A percentile compares a stretch with the other conserved stretches of the same genome.
Conservation (phyloP, 37 sponge, comb jelly and placozoan genomes). For the Chondrosia reniformis region DNA sequence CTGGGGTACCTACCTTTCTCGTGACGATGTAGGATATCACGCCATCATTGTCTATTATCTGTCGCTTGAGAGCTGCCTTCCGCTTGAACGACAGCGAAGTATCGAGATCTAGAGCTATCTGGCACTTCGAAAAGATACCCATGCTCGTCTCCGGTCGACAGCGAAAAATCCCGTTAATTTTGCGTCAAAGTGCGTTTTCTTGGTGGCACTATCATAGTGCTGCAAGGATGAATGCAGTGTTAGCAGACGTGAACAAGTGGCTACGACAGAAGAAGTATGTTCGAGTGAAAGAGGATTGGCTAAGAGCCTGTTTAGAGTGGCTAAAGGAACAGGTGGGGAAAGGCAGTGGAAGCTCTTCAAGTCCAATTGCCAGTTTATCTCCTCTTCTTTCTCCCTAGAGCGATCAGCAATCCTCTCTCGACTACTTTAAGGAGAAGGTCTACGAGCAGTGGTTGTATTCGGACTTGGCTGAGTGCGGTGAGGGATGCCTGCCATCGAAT, state of each 20-base stretch:
- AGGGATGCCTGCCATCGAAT: background rate
- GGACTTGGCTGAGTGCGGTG: conserved; percentile 40
- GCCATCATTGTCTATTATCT: conserved; percentile 81
- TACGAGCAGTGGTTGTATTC: conserved; percentile 61
- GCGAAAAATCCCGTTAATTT: too few species aligned
- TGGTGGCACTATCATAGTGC: too few species aligned
- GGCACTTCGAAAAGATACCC: conserved; percentile 72
- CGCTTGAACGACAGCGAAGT: conserved; percentile 67
- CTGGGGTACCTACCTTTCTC: conserved; percentile 67
- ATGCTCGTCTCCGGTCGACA: conserved; percentile 30
- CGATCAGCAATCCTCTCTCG: background rate
- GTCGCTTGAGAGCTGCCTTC: conserved; percentile 65
- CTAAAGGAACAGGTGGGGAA: background rate
- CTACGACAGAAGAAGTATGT: conserved; percentile 2
- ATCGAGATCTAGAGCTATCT: conserved; percentile 84
- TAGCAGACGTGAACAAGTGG: conserved; percentile 1
- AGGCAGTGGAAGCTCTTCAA: too few species aligned
- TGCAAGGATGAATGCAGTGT: too few species aligned
- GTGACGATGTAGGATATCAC: conserved; percentile 88
- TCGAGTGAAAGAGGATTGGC: conserved; percentile 2
- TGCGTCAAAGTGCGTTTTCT: too few species aligned
- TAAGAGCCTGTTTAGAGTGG: background rate
- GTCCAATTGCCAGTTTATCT: background rate
- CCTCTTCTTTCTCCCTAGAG: background rate
- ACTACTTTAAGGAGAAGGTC: conserved; percentile 19